Evolutionary conservation across 2,113 vertebrate species (phyloP), one percentile per base, ranked within the genome.

Genomic region (Seriola rivoliana): DNA sequence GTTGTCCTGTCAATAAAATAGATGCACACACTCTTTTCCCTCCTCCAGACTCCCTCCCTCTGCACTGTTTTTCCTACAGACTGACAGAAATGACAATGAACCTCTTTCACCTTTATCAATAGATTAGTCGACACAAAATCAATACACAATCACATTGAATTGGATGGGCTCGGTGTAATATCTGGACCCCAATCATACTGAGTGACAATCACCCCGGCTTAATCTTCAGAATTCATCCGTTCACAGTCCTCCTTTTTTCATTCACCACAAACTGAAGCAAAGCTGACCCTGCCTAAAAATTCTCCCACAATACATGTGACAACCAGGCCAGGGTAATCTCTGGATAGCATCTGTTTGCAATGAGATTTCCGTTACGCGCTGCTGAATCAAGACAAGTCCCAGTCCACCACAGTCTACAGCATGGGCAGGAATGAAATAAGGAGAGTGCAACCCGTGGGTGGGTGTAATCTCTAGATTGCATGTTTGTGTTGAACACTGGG

Each of bases 71-170:
- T 14, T 23, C 19, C 19, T 8, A 29, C 72, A 71, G 80, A 59
- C 57, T 29, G 69, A 66, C 62, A 52, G 40, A 79, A 78, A 71
- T 59, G 54, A 82, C 80, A 72, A 75, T 65, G 25, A 88, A 25
- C 59, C 75, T 40, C 73, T 50, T 46, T 60, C 19, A 10, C 34
- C 76, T 63, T 57, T 69, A 80, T 89, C 86, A 75, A 78, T 87
- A 40, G 71, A 85, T 46, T 60, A 3, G 62, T 69, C 16, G 36
- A 83, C 82, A 66, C 50, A 58, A 70, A 85, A 84, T 90, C 88
- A 73, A 86, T 86, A 78, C 46, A 17, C 84, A 82, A 87, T 88
- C 88, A 84, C 78, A 88, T 71, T 69, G 72, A 82, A 85, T 79
- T 60, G 71, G 74, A 8, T 8, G 23, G 54, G 76, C 75, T 76